Conservation (phyloP, 64 coral and sea anemone genomes). For the Pocillopora damicornis region DNA sequence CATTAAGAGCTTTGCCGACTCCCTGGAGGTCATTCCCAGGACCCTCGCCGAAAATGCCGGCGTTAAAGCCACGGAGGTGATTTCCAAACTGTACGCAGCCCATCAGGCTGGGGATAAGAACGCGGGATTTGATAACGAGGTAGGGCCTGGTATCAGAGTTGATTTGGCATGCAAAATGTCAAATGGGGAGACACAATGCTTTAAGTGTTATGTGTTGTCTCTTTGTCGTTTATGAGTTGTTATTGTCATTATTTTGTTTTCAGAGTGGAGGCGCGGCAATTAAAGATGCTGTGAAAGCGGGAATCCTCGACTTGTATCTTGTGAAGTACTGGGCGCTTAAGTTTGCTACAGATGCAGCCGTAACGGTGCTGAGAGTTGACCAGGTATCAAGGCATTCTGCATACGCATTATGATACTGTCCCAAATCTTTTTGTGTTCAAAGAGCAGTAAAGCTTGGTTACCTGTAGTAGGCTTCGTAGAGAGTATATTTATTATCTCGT, state of each 20-base stretch:
- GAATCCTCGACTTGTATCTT: slow-evolving; percentile 68
- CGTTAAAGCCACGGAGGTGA: slow-evolving; percentile 88
- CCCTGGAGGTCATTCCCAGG: slow-evolving; percentile 77
- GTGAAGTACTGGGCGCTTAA: slow-evolving; percentile 88
- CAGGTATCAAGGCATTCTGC: slow-evolving; percentile 47
- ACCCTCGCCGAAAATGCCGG: slow-evolving; percentile 91
- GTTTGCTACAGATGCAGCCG: slow-evolving; percentile 84
- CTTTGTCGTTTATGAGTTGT: too few species aligned
- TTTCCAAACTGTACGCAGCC: slow-evolving; percentile 88
- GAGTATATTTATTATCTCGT: too few species aligned
- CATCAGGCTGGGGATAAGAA: slow-evolving; percentile 95
- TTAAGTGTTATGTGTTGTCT: not conserved
- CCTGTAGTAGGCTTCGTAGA: too few species aligned
- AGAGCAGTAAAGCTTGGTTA: too few species aligned
- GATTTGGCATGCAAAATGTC: too few species aligned
- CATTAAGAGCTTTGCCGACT: slow-evolving; percentile 94
- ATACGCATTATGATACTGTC: too few species aligned
- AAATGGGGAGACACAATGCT: too few species aligned
- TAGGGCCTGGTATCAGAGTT: not conserved
- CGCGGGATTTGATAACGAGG: slow-evolving; percentile 96
- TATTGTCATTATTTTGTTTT: not conserved
- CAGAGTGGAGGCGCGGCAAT: slow-evolving; percentile 70
- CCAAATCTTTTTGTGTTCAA: too few species aligned
- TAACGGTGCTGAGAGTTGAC: slow-evolving; percentile 87
- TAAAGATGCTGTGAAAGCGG: slow-evolving; percentile 71